Base-by-base conservation (phyloP, 2,888 invertebrate genomes). In the Pyralis farinalis region DNA sequence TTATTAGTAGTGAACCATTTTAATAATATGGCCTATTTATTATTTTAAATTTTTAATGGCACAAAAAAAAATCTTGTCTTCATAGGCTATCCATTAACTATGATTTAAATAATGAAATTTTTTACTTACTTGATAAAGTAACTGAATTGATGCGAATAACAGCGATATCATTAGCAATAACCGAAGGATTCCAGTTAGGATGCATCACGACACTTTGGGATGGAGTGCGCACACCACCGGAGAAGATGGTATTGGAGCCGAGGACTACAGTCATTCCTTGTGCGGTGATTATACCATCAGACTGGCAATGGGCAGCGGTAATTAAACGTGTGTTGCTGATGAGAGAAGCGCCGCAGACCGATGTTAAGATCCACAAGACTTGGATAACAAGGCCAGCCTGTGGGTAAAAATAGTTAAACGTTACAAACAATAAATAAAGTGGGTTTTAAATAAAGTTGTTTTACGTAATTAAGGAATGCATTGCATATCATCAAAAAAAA, bases 341-440 rank as follows among this genome's bases (percentile, higher is more conserved):
- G 0, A 64, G 47, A 0, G 59, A 49, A 1, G 58, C 53, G 0
- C 63, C 63, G 38, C 64, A 65, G 7, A 62, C 56, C 0, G 64
- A 64, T 10, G 51, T 50, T 16, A 71, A 51, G 42, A 72, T 41
- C 33, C 55, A 43, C 1, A 65, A 10, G 21, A 77, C 39, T 51
- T 44, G 45, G 37, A 78, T 74, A 11, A 78, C 53, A 1, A 79
- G 69, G 32, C 79, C 79, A 33, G 56, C 65, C 78, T 79, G 50
- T 20, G 16, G n/a, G n/a, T n/a, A n/a, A n/a, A n/a, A n/a, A n/a
- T n/a, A n/a, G n/a, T n/a, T n/a, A n/a, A n/a, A n/a, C n/a, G n/a
- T n/a, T n/a, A n/a, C n/a, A n/a, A n/a, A n/a, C n/a, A n/a, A n/a
- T n/a, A n/a, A n/a, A n/a, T n/a, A n/a, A n/a, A n/a, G n/a, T n/a